Base-by-base conservation (phyloP, 2,797 vertebrate species). In the Sylvilagus floridanus region DNA sequence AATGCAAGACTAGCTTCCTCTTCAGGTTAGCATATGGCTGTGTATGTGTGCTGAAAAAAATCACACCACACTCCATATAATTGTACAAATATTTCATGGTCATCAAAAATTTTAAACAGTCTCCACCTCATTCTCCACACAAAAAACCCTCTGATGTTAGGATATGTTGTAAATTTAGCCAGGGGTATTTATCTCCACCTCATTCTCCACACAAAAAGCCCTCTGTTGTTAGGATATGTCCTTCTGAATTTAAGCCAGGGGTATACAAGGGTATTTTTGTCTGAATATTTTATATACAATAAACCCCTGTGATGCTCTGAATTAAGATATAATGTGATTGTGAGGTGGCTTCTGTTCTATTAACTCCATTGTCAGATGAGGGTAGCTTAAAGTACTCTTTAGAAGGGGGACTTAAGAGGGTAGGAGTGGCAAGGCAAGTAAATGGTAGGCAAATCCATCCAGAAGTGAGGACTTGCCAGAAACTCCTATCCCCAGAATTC, bases 141-240 rank as follows among this genome's bases (percentile, higher is more conserved):
- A n/a, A n/a, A n/a, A n/a, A n/a, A n/a, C n/a, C n/a, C n/a, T n/a
- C n/a, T n/a, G n/a, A n/a, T n/a, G n/a, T n/a, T n/a, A n/a, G n/a
- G n/a, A n/a, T n/a, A n/a, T n/a, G n/a, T n/a, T n/a, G n/a, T n/a
- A n/a, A n/a, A n/a, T n/a, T n/a, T n/a, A n/a, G n/a, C n/a, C n/a
- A n/a, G n/a, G n/a, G n/a, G n/a, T n/a, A n/a, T 22, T 94, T 88
- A 88, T 52, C 22, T 68, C 30, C 50, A 73, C 17, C 50, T 90
- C 68, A 84, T 68, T 92, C 28, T 84, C 42, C 69, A 69, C 9
- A 68, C 21, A 75, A 57, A 28, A n/a, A 21, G 32, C 1, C 0
- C 1, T 69, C 71, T 68, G 22, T 32, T 66, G 30, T 65, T 65
- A 65, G 66, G 84, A 47, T n/a, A 73, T 71, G 30, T 72, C n/a